phyloP scores from a whole-genome alignment of 2,888 invertebrate genomes.

The Cryptocephalus primarius region DNA sequence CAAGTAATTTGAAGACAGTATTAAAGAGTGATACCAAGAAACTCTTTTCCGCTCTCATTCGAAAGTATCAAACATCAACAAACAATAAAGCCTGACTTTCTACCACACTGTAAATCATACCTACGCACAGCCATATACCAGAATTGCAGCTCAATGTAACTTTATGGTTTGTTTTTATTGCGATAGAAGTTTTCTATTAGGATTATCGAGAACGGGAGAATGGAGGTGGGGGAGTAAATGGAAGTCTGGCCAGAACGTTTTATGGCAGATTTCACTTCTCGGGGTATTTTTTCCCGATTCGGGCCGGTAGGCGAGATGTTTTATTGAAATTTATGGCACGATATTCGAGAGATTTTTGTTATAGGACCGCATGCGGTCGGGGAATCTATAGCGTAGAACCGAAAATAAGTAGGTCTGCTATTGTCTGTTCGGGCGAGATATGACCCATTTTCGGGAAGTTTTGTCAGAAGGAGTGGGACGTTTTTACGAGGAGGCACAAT shows the following conservation, averaged over 20 bases:
- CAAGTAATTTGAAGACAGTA: too few relatives aligned
- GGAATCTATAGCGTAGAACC: conserved; percentile 11
- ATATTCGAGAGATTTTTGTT: conserved; percentile 5
- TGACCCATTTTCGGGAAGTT: conserved; percentile 13
- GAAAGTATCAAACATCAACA: conserved; percentile 2
- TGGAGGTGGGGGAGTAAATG: conserved; percentile 8
- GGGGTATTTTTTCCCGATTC: conserved; percentile 15
- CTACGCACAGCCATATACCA: conserved; percentile 2
- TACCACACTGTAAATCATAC: conserved; percentile 12
- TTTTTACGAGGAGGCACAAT: too few relatives aligned
- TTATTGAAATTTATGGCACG: conserved; percentile 24
- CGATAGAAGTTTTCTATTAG: conserved; percentile 13
- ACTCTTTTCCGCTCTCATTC: too few relatives aligned
- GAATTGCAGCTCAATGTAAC: conserved; percentile 10
- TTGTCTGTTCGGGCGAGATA: conserved; percentile 3
- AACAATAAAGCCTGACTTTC: conserved; percentile 8
- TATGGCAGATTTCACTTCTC: conserved; percentile 20
- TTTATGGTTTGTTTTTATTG: conserved; percentile 26
- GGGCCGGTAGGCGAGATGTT: conserved; percentile 11
- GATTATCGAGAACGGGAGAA: conserved; percentile 7
- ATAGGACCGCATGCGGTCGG: conserved; percentile 21
- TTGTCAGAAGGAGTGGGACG: background rate
- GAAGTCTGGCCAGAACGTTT: conserved; percentile 18
- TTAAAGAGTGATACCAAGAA: too few relatives aligned
- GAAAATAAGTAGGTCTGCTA: conserved; percentile 5